A percentile compares a stretch with the other conserved stretches of the same genome.
phyloP scores from a whole-genome alignment of 2,888 invertebrate species.

The Trissolcus brochymenae region DNA sequence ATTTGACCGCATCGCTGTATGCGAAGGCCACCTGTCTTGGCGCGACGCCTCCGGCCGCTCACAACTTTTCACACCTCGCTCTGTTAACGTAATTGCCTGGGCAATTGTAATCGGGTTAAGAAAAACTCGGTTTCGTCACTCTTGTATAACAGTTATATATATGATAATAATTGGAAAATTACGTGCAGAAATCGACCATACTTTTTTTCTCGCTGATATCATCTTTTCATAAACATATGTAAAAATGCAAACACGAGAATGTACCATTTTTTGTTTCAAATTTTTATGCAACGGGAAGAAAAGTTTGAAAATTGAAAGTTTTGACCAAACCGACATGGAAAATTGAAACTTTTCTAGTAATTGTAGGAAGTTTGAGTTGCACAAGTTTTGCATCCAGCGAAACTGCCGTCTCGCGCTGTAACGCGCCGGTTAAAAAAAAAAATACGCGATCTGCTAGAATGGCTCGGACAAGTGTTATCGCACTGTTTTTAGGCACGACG shows the following conservation, averaged over 20 bases:
- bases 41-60: conserved; percentile 19
- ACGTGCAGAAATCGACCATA: background rate
- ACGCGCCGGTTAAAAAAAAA: background rate
- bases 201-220: no score
- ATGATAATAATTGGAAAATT: background rate
- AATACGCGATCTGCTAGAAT: conserved; percentile 42
- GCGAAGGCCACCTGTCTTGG: conserved; percentile 41
- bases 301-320: no score
- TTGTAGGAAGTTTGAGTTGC: no score
- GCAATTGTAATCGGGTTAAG: conserved; percentile 17
- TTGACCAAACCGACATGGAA: no score
- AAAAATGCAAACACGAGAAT: no score
- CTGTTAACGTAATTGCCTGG: conserved; percentile 6
- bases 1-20: conserved; percentile 31
- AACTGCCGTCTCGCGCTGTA: background rate
- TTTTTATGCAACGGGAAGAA: no score
- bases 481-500: conserved; percentile 43
- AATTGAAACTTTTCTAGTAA: no score
- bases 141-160: conserved; percentile 4
- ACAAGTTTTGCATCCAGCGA: no score
- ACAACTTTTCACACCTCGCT: conserved; percentile 22
- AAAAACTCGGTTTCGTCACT: conserved; percentile 9
- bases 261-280: no score
- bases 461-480: conserved; percentile 47
- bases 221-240: no score